A percentile compares a stretch with the other conserved stretches of the same genome.
These are phyloP conservation scores for Trachymyrmex cornetzi DNA, from an alignment of 1,140 invertebrate genomes.

Conservation along the genomic window DNA sequence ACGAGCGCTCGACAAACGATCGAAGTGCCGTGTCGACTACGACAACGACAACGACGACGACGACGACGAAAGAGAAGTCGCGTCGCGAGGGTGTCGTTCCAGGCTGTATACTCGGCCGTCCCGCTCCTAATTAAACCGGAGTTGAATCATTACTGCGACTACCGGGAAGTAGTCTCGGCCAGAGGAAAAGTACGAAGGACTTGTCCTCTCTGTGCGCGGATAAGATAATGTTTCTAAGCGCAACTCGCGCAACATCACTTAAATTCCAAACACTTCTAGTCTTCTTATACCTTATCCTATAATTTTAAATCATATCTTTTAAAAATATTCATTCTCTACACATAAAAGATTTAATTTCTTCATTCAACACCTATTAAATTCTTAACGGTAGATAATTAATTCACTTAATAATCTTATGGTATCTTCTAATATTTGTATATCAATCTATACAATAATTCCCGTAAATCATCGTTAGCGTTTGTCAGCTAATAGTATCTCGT, in stretches of 20 bases:
- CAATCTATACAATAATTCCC: constrained; percentile 5
- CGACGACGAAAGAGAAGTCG: constrained; percentile 11
- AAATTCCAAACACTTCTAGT: not conserved
- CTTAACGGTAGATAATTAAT: not conserved
- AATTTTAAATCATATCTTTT: not conserved
- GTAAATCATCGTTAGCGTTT: constrained; percentile 38
- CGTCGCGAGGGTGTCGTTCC: constrained; percentile 38
- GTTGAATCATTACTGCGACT: constrained; percentile 75
- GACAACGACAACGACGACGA: not conserved
- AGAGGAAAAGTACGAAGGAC: constrained; percentile 35
- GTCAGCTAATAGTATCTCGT: constrained; percentile 33
- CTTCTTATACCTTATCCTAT: not conserved
- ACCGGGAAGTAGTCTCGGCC: constrained; percentile 34
- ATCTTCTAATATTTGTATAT: not conserved
- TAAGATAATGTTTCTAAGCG: constrained; percentile 62
- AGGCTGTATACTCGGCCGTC: constrained; percentile 59
- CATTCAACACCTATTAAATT: not conserved
- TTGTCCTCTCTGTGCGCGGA: constrained; percentile 2
- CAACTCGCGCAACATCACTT: constrained; percentile 52
- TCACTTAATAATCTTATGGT: not conserved
- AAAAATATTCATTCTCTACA: too few relatives aligned
- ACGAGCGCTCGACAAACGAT: constrained; percentile 64
- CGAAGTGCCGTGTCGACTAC: constrained; percentile 57
- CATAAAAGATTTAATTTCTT: not conserved
- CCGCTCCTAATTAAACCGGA: constrained; percentile 71